These are phyloP conservation scores for Elysia crispata DNA, from an alignment of 2,888 invertebrate species.

Conservation along the genomic window DNA sequence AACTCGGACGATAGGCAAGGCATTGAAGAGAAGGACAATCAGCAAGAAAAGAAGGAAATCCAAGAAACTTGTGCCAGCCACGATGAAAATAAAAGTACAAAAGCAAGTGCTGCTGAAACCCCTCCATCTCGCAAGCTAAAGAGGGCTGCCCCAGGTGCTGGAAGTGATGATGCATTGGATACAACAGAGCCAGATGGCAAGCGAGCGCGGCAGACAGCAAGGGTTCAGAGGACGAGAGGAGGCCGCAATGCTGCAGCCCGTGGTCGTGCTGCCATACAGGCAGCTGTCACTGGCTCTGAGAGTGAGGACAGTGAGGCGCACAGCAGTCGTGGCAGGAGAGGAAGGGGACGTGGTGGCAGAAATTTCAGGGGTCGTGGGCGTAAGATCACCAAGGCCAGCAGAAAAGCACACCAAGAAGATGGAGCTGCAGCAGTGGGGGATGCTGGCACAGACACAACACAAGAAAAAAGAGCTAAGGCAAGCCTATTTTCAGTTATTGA, in stretches of 20 bases:
- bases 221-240: conserved; percentile 35
- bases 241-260: conserved; percentile 43
- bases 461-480: conserved; percentile 41
- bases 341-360: not conserved
- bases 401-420: no score
- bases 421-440: not conserved
- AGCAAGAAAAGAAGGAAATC: conserved; percentile 39
- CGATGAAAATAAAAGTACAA: not conserved
- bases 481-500: not conserved
- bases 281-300: conserved; percentile 45
- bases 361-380: not conserved
- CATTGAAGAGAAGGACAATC: not conserved
- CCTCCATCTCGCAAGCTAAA: conserved; percentile 41
- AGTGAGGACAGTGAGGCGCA: conserved; percentile 41
- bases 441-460: not conserved
- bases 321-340: conserved; percentile 26
- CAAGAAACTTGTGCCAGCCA: not conserved
- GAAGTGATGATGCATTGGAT: conserved; percentile 42
- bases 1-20: not conserved
- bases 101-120: not conserved
- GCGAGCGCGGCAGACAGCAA: conserved; percentile 42
- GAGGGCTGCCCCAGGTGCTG: conserved; percentile 48
- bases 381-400: not conserved
- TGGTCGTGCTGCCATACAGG: conserved; percentile 19
- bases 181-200: conserved; percentile 49